Conservation (phyloP, 2,113 vertebrate species). For the Tiliqua scincoides region DNA sequence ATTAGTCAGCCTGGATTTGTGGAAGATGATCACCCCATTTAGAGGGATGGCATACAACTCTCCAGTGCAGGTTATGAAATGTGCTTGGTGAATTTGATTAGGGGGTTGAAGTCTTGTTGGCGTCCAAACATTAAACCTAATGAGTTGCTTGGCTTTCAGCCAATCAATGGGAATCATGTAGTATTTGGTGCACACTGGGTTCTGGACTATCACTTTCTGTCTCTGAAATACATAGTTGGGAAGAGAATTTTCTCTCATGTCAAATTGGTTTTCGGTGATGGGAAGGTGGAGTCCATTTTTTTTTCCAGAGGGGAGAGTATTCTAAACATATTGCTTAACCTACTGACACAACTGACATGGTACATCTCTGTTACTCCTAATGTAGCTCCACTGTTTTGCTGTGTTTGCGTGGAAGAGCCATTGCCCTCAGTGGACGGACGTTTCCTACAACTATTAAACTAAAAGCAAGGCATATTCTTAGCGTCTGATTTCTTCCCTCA, state of each 20-base stretch:
- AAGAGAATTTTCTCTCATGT: not conserved
- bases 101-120: no score
- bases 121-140: no score
- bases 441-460: not conserved
- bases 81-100: no score
- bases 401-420: not conserved
- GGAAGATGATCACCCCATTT: no score
- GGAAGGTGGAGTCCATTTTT: not conserved
- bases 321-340: not conserved
- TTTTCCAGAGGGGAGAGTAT: not conserved
- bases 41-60: no score
- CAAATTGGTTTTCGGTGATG: not conserved
- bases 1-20: no score
- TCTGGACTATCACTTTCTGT: not conserved
- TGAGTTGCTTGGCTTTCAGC: not conserved
- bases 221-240: not conserved
- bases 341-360: not conserved
- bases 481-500: not conserved
- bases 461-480: not conserved
- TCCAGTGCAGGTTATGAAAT: no score
- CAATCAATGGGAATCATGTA: not conserved
- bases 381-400: not conserved
- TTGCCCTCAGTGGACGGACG: not conserved
- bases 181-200: not conserved
- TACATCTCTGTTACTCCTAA: not conserved